Percentiles rank a stretch among this genome's conserved stretches.
phyloP scores from a whole-genome alignment of 2,797 vertebrate genomes.

The Manis javanica region DNA sequence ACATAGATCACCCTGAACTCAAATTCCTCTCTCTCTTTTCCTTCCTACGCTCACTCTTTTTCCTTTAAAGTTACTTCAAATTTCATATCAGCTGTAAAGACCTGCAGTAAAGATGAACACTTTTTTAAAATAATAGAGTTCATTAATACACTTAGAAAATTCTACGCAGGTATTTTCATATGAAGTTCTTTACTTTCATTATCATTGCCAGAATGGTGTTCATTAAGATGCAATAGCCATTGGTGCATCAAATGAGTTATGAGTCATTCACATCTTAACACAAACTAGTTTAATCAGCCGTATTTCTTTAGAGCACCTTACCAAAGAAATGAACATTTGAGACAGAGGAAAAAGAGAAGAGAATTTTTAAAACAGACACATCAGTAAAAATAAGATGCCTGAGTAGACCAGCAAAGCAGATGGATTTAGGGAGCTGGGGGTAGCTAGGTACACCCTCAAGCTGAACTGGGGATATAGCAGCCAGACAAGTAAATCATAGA shows the following conservation, averaged over 20 bases:
- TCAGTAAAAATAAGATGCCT: not conserved
- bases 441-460: rapidly evolving
- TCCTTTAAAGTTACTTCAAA: not conserved
- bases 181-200: not conserved
- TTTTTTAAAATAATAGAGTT: not conserved
- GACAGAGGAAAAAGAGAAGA: not conserved
- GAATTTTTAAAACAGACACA: not conserved
- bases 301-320: constrained; percentile 30
- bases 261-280: not conserved
- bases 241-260: constrained; percentile 40
- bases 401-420: not conserved
- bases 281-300: not conserved
- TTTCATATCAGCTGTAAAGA: not conserved
- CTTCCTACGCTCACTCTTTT: not conserved
- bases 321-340: not conserved
- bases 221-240: not conserved
- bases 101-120: not conserved
- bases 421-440: not conserved
- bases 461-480: rapidly evolving
- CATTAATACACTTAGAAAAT: not conserved
- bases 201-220: constrained; percentile 16
- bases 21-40: not conserved
- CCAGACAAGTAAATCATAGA: not conserved
- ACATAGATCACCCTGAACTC: not conserved
- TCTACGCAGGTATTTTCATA: not conserved